Percentiles rank a stretch among this genome's conserved stretches.
phyloP scores from a whole-genome alignment of 1,140 invertebrate genomes.

The Hydropsyche tenuis region DNA sequence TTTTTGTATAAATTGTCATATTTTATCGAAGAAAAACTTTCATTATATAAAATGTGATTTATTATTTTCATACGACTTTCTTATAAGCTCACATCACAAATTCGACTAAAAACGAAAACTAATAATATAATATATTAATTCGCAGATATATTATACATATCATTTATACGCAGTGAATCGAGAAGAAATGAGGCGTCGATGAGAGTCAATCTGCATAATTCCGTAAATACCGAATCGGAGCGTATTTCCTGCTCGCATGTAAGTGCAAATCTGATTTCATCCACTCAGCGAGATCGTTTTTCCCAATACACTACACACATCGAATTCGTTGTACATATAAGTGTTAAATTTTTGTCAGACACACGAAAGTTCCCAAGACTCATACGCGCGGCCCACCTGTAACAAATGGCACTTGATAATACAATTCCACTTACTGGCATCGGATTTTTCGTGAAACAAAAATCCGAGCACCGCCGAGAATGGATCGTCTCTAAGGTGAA shows the following conservation, averaged over 20 bases:
- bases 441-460: not conserved
- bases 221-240: not conserved
- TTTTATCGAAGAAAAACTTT: too few species aligned
- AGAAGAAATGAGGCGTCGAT: too few species aligned
- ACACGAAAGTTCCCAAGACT: too few species aligned
- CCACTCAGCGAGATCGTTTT: not conserved
- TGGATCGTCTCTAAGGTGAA: not conserved
- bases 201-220: constrained; percentile 4
- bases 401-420: constrained; percentile 18
- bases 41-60: too few species aligned
- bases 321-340: not conserved
- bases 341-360: not conserved
- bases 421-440: constrained; percentile 8
- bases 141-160: too few species aligned
- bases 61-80: too few species aligned
- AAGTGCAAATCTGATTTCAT: constrained; percentile 9
- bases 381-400: not conserved
- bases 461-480: constrained; percentile 9
- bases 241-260: not conserved
- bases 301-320: not conserved
- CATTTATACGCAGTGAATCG: too few species aligned
- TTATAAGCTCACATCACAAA: too few species aligned
- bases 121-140: too few species aligned
- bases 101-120: too few species aligned
- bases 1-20: too few species aligned